Evolutionary conservation across 2,888 invertebrate species (phyloP).

Genomic region (Cactoblastis cactorum): DNA sequence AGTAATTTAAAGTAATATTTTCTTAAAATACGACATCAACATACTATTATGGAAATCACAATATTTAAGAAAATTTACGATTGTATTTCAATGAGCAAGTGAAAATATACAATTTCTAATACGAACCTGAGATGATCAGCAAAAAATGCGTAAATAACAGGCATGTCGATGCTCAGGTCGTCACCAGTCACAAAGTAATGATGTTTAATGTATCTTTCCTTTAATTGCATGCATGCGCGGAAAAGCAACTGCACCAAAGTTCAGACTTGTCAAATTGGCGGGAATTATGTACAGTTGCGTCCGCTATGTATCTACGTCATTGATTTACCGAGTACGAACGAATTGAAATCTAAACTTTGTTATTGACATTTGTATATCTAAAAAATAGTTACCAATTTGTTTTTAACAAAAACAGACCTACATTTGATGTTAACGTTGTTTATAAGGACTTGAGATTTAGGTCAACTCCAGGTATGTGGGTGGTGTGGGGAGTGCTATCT

Average conservation of each 20-base stretch:
- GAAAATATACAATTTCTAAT: not conserved
- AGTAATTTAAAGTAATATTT: too few species aligned
- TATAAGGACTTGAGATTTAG: too few species aligned
- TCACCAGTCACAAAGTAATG: not conserved
- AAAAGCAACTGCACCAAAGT: not conserved
- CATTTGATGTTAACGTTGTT: not conserved
- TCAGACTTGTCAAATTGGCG: not conserved
- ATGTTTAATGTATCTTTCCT: not conserved
- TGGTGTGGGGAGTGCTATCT: too few species aligned
- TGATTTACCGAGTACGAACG: not conserved
- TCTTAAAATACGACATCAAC: too few species aligned
- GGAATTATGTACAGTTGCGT: not conserved
- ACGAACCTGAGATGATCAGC: not conserved
- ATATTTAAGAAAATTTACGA: too few species aligned
- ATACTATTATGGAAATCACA: too few species aligned
- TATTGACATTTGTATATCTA: not conserved
- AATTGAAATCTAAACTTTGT: not conserved
- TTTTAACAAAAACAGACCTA: not conserved
- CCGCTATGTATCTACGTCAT: not conserved
- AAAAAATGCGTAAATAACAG: not conserved
- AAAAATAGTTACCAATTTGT: not conserved
- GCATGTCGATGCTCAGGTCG: not conserved
- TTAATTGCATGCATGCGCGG: not conserved
- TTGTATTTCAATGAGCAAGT: too few species aligned
- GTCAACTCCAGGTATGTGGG: too few species aligned